Conservation (phyloP, 2,113 vertebrate species). For the Eleginops maclovinus region DNA sequence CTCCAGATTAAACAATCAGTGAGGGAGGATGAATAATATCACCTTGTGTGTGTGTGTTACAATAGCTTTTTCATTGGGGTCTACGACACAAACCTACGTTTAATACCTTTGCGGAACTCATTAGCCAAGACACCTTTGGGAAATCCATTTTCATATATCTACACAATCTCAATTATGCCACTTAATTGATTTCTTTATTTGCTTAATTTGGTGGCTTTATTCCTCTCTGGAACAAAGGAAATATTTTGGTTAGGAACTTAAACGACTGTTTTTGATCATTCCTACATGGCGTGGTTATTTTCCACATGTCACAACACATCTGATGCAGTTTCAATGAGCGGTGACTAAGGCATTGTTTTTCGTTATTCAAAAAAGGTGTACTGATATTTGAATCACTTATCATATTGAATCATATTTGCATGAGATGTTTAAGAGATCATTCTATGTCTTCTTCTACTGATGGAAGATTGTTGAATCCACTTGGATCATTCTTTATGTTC, state of each 20-base stretch:
- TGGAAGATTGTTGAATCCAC: no score
- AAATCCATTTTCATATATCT: slow-evolving; percentile 80
- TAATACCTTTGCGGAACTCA: slow-evolving; percentile 76
- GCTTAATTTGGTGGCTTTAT: slow-evolving; percentile 79
- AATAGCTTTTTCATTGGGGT: slow-evolving; percentile 25
- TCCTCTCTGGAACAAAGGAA: slow-evolving; percentile 35
- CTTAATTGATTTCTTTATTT: slow-evolving; percentile 87
- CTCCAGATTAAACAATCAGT: slow-evolving; percentile 41
- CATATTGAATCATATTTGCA: background rate
- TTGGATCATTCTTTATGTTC: no score
- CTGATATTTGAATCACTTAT: slow-evolving; percentile 34
- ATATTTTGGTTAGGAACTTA: slow-evolving; percentile 38
- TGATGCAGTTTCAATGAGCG: slow-evolving; percentile 61
- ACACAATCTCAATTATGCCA: slow-evolving; percentile 82
- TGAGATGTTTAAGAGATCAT: background rate
- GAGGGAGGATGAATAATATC: slow-evolving; percentile 36
- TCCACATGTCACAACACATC: slow-evolving; percentile 58
- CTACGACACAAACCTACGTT: slow-evolving; percentile 65
- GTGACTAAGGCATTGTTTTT: slow-evolving; percentile 43
- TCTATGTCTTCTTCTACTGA: no score
- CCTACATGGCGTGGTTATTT: slow-evolving; percentile 57
- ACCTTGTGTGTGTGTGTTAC: slow-evolving; percentile 34
- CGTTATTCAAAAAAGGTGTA: slow-evolving; percentile 34
- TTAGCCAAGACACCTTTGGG: slow-evolving; percentile 78
- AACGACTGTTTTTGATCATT: slow-evolving; percentile 57